A percentile compares a stretch with the other conserved stretches of the same genome.
These are phyloP conservation scores for Apodemia duryi DNA, from an alignment of 2,888 invertebrate species.

Conservation along the genomic window DNA sequence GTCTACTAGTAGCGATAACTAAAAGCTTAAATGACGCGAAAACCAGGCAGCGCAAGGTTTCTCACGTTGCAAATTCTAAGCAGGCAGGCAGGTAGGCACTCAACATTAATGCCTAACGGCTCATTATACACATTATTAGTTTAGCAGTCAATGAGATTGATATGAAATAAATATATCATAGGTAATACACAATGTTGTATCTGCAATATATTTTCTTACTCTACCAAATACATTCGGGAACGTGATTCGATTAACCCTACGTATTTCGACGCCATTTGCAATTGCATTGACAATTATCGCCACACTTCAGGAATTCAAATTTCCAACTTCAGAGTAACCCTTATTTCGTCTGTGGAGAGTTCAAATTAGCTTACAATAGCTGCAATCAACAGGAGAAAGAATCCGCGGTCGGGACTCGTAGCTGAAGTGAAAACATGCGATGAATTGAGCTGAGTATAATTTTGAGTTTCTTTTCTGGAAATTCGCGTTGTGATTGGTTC, in stretches of 20 bases:
- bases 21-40: no score
- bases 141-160: no score
- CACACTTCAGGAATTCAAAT: constrained; percentile 36
- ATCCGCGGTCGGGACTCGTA: constrained; percentile 60
- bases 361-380: constrained; percentile 36
- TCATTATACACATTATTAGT: no score
- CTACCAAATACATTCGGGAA: neutral
- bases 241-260: constrained; percentile 3
- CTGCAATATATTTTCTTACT: neutral
- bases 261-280: constrained; percentile 60
- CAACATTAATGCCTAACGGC: no score
- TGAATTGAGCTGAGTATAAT: constrained; percentile 60
- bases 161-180: no score
- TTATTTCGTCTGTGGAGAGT: constrained; percentile 38
- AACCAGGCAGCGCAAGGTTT: no score
- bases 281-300: constrained; percentile 60
- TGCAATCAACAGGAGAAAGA: constrained; percentile 34
- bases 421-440: constrained; percentile 58
- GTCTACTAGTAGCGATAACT: no score
- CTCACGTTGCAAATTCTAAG: no score
- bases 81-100: no score
- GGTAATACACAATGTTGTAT: no score
- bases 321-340: constrained; percentile 25
- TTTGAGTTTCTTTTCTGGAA: constrained; percentile 63
- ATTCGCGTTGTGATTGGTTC: constrained; percentile 58